Evolutionary conservation across 2,797 vertebrate species (phyloP).

Genomic region (Ptychadena robeensis): DNA sequence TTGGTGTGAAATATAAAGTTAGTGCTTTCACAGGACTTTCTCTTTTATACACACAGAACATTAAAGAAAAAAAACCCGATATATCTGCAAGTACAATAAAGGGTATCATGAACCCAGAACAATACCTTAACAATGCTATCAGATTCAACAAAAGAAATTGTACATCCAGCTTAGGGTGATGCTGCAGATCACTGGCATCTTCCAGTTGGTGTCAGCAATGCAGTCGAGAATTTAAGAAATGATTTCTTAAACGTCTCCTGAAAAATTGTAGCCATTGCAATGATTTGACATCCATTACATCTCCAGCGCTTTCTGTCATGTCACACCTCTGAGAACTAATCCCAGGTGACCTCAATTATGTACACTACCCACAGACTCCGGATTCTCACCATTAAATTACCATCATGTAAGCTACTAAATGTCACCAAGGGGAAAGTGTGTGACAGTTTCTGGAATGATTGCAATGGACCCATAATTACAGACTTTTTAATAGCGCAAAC

Average conservation of each 20-base stretch:
- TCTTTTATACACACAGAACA: no score
- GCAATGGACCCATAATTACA: conserved; percentile 58
- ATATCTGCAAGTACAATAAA: not conserved
- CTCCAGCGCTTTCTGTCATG: conserved; percentile 64
- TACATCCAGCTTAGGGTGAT: conserved; percentile 25
- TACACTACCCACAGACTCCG: conserved; percentile 63
- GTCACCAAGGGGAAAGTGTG: conserved; percentile 56
- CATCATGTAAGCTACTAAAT: conserved; percentile 62
- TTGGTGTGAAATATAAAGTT: no score
- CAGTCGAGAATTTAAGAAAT: conserved; percentile 61
- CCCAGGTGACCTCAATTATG: conserved; percentile 61
- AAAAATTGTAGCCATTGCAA: conserved; percentile 49
- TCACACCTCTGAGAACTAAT: conserved; percentile 64
- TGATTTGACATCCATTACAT: conserved; percentile 58
- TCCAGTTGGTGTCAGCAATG: conserved; percentile 61
- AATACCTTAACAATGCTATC: not conserved
- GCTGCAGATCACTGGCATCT: conserved; percentile 58
- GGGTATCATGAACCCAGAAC: not conserved
- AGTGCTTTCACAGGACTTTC: not conserved
- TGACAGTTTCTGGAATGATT: conserved; percentile 59
- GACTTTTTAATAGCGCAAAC: conserved; percentile 51
- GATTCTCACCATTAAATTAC: conserved; percentile 65
- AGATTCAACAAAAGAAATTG: not conserved
- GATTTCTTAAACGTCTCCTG: conserved; percentile 1
- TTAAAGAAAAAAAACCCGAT: no score